phyloP scores from a whole-genome alignment of 2,113 vertebrate genomes.

The Atractosteus spatula region DNA sequence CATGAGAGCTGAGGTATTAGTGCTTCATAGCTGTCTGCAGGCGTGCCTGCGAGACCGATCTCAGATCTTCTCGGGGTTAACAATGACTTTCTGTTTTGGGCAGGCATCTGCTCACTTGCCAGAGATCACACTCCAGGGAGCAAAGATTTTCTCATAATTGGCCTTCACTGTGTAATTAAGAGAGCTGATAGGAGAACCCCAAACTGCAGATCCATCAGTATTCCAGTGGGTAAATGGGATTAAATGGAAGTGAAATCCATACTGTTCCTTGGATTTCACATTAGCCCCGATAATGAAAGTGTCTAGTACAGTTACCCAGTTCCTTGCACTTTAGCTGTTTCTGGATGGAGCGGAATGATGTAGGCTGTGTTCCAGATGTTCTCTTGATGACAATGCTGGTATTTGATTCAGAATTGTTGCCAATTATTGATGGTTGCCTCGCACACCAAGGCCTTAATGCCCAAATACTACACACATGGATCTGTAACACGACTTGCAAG shows the following conservation, averaged over 20 bases:
- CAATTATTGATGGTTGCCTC: not conserved
- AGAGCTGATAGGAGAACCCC: not conserved
- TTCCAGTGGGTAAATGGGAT: not conserved
- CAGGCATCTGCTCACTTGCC: not conserved
- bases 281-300: not conserved
- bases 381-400: not conserved
- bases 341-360: not conserved
- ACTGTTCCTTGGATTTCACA: not conserved
- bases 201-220: not conserved
- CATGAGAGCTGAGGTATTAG: no score
- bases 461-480: not conserved
- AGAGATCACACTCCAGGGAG: not conserved
- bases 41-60: no score
- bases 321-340: not conserved
- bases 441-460: not conserved
- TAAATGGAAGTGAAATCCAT: conserved; percentile 1
- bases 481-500: not conserved
- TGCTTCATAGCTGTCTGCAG: no score
- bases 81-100: not conserved
- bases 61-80: no score
- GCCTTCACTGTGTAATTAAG: not conserved
- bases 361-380: not conserved
- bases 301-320: not conserved
- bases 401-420: not conserved
- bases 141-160: not conserved